phyloP scores from a whole-genome alignment of 2,888 invertebrate species.

The Catocala sponsa region DNA sequence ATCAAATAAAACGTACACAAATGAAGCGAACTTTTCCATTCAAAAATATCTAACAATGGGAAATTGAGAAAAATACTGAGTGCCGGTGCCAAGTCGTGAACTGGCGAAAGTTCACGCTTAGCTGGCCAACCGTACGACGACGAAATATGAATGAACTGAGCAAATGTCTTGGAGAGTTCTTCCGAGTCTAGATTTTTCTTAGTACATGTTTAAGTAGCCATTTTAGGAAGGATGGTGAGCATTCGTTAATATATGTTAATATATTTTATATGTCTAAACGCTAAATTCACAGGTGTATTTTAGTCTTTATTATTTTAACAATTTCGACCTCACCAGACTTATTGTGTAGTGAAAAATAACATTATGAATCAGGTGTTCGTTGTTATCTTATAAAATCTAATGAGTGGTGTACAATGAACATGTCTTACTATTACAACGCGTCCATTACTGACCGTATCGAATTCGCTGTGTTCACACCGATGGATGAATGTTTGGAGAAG shows the following conservation, averaged over 20 bases:
- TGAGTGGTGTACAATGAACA: slow-evolving; percentile 42
- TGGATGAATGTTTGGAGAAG: slow-evolving; percentile 22
- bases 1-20: slow-evolving; percentile 18
- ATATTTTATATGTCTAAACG: too few species aligned
- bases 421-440: slow-evolving; percentile 41
- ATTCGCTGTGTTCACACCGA: slow-evolving; percentile 31
- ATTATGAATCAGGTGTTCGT: slow-evolving; percentile 18
- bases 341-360: slow-evolving; percentile 26
- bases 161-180: slow-evolving; percentile 2
- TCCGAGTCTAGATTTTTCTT: slow-evolving; percentile 3
- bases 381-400: slow-evolving; percentile 45
- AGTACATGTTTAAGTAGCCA: background rate
- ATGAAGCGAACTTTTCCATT: slow-evolving; percentile 24
- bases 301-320: too few species aligned
- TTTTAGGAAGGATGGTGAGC: background rate
- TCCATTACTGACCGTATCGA: slow-evolving; percentile 51
- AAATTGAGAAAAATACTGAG: slow-evolving; percentile 38
- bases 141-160: slow-evolving; percentile 36
- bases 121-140: slow-evolving; percentile 17
- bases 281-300: too few species aligned
- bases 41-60: slow-evolving; percentile 37
- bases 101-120: slow-evolving; percentile 20
- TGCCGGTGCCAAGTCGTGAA: slow-evolving; percentile 34
- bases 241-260: too few species aligned
- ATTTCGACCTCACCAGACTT: too few species aligned